phyloP scores from a whole-genome alignment of 2,113 vertebrate genomes.

The Oryzias curvinotus region DNA sequence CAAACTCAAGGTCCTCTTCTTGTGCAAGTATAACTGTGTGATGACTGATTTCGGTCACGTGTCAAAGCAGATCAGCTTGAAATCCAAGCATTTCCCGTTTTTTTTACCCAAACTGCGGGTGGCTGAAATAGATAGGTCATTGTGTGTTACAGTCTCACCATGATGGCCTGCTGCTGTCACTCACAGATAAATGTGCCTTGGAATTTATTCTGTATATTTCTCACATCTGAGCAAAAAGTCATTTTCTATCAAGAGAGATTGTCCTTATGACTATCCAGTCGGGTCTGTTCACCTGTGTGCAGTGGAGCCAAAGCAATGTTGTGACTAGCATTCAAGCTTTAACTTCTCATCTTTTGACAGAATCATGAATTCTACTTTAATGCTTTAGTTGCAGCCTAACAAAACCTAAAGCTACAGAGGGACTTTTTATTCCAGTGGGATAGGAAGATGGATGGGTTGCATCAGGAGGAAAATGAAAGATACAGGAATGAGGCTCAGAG shows the following conservation, averaged over 20 bases:
- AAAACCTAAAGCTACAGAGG: slow-evolving; percentile 24
- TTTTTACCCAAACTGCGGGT: slow-evolving; percentile 9
- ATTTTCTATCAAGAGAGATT: slow-evolving; percentile 1
- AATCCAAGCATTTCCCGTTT: slow-evolving; percentile 20
- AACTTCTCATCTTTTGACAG: slow-evolving; percentile 34
- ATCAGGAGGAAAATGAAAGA: slow-evolving; percentile 20
- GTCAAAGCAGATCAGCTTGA: slow-evolving; percentile 28
- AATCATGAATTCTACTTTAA: slow-evolving; percentile 34
- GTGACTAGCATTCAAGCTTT: slow-evolving; percentile 31
- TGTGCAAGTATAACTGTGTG: neutral
- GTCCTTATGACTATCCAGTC: slow-evolving; percentile 9
- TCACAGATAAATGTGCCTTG: neutral
- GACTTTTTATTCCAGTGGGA: slow-evolving; percentile 29
- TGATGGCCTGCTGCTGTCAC: slow-evolving; percentile 8
- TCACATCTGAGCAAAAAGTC: neutral
- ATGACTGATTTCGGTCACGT: slow-evolving; percentile 9
- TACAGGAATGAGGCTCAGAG: slow-evolving; percentile 26
- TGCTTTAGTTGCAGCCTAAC: slow-evolving; percentile 30
- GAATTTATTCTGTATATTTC: slow-evolving; percentile 5
- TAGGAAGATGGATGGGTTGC: slow-evolving; percentile 4
- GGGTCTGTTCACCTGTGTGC: slow-evolving; percentile 2
- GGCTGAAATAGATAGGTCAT: slow-evolving; percentile 23
- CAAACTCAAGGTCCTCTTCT: neutral
- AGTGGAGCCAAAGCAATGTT: slow-evolving; percentile 20
- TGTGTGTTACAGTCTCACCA: slow-evolving; percentile 18